A percentile compares a stretch with the other conserved stretches of the same genome.
Conservation (phyloP, 2,888 invertebrate species). For the Rhagonycha lutea region DNA sequence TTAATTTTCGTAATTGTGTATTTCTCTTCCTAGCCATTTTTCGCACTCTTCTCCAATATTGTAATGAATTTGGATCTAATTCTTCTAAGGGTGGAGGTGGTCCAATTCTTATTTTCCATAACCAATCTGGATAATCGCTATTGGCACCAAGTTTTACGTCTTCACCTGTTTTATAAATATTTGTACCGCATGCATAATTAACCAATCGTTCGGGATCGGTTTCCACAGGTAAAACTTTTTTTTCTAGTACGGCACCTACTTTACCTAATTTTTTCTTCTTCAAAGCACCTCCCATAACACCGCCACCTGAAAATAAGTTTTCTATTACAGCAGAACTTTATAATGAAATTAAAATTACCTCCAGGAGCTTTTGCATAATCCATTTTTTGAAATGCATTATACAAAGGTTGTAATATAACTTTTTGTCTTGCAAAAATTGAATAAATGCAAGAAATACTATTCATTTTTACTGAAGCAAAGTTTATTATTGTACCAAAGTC, state of each 20-base stretch:
- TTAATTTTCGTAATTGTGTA: conserved; percentile 64
- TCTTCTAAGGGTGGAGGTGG: conserved; percentile 69
- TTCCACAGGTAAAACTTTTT: conserved; percentile 80
- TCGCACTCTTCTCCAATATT: conserved; percentile 81
- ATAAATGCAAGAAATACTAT: background rate
- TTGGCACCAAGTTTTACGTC: conserved; percentile 79
- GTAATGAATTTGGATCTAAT: conserved; percentile 75
- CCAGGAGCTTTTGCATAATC: conserved; percentile 4
- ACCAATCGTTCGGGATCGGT: conserved; percentile 78
- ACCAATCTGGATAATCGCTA: conserved; percentile 89
- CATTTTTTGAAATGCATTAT: background rate
- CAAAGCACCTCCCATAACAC: conserved; percentile 51
- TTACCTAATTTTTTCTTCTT: conserved; percentile 69
- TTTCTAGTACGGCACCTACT: conserved; percentile 66
- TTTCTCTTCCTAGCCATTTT: conserved; percentile 66
- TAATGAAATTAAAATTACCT: background rate
- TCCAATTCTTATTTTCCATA: conserved; percentile 77
- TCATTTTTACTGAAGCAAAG: background rate
- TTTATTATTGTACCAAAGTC: background rate
- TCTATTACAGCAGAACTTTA: background rate
- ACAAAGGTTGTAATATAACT: background rate
- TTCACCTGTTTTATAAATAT: conserved; percentile 78
- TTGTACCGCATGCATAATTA: conserved; percentile 82
- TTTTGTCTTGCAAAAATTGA: background rate
- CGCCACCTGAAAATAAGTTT: conserved; percentile 33